Conservation (phyloP, 2,888 invertebrate genomes). For the Himalopsyche japonica region DNA sequence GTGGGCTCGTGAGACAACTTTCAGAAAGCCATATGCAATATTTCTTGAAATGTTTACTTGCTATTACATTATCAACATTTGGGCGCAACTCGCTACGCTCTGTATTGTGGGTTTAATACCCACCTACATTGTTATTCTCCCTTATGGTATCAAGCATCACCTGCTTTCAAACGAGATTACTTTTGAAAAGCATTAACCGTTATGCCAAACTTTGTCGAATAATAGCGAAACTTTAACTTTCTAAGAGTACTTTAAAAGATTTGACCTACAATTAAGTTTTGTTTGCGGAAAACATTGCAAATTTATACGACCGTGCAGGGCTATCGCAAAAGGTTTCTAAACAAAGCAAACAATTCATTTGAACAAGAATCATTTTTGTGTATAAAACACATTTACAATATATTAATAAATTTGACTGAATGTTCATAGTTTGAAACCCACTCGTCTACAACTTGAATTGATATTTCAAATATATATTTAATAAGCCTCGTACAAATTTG, state of each 20-base stretch:
- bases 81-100: background rate
- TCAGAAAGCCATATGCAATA: too few species aligned
- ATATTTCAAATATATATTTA: too few species aligned
- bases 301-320: background rate
- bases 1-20: too few species aligned
- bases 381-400: too few species aligned
- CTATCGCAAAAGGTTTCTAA: too few species aligned
- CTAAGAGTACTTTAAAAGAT: background rate
- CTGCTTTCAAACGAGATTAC: slow-evolving; percentile 1
- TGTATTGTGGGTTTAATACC: background rate
- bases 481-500: too few species aligned
- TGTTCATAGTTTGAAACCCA: too few species aligned
- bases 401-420: too few species aligned
- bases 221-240: background rate
- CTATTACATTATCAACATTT: background rate
- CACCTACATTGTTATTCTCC: background rate
- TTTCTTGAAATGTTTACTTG: background rate
- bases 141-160: background rate
- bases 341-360: too few species aligned
- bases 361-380: too few species aligned
- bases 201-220: background rate
- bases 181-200: background rate
- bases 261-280: background rate
- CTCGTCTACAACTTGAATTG: too few species aligned
- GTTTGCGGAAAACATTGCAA: background rate